Conservation (phyloP, 1,140 invertebrate species). For the Drosophila ogumai region DNA sequence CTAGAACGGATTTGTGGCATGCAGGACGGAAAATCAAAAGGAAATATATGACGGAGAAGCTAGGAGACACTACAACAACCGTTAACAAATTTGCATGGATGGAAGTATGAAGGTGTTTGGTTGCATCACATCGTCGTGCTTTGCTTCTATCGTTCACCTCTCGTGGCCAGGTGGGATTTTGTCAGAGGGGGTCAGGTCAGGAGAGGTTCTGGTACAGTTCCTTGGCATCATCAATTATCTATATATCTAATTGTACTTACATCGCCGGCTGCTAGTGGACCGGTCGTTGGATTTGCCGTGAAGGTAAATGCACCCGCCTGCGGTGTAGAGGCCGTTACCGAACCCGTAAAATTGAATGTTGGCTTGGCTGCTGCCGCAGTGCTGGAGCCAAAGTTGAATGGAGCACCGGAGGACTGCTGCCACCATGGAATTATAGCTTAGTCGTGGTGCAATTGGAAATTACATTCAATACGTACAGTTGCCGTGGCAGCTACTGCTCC, state of each 20-base stretch:
- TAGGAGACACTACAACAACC: slow-evolving; percentile 46
- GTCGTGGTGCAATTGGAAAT: not conserved
- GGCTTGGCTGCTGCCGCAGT: slow-evolving; percentile 33
- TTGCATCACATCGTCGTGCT: slow-evolving; percentile 25
- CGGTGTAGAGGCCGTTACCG: slow-evolving; percentile 19
- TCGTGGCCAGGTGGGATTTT: not conserved
- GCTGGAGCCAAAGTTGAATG: slow-evolving; percentile 57
- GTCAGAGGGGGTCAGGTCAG: slow-evolving; percentile 5
- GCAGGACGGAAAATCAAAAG: slow-evolving; percentile 33
- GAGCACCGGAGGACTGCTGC: slow-evolving; percentile 14
- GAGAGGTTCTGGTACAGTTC: not conserved
- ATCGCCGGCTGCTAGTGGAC: slow-evolving; percentile 14
- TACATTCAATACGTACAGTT: slow-evolving; percentile 37
- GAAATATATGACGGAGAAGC: slow-evolving; percentile 25
- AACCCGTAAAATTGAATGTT: slow-evolving; percentile 63
- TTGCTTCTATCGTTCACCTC: slow-evolving; percentile 14
- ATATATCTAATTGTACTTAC: slow-evolving; percentile 36
- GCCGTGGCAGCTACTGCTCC: slow-evolving; percentile 23
- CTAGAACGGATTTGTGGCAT: slow-evolving; percentile 24
- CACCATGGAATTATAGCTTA: not conserved
- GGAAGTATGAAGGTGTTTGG: slow-evolving; percentile 13
- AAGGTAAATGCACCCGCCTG: slow-evolving; percentile 61
- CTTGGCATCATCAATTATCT: not conserved
- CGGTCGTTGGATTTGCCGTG: slow-evolving; percentile 26
- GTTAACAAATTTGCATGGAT: slow-evolving; percentile 39